Percentiles rank a stretch among this genome's conserved stretches.
These are phyloP conservation scores for Azemiops feae DNA, from an alignment of 2,113 vertebrate species.

Conservation along the genomic window DNA sequence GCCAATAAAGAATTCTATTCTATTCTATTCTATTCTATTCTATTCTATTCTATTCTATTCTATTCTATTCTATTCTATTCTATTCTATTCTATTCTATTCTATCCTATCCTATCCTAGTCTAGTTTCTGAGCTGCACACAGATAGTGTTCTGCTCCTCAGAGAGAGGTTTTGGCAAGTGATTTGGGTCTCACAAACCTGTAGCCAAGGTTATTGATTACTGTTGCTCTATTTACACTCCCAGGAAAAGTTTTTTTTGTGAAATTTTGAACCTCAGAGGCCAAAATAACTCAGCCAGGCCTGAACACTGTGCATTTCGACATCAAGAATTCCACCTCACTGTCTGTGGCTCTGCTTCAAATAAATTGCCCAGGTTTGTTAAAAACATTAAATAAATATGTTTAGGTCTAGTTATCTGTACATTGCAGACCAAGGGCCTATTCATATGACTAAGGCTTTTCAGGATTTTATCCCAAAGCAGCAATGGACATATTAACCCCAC, in stretches of 20 bases:
- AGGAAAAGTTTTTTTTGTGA: not conserved
- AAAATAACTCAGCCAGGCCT: not conserved
- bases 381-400: not conserved
- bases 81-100: no score
- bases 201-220: not conserved
- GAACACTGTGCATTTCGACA: not conserved
- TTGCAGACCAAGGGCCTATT: not conserved
- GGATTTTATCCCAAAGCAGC: not conserved
- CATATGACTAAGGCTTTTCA: not conserved
- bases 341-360: not conserved
- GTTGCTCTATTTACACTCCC: not conserved
- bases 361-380: not conserved
- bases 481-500: not conserved
- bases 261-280: not conserved
- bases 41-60: no score
- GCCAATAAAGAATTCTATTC: not conserved
- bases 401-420: not conserved
- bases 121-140: not conserved
- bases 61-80: no score
- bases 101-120: not conserved
- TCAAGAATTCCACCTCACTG: not conserved
- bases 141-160: not conserved
- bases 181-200: not conserved
- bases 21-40: no score
- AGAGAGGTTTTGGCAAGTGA: not conserved